phyloP scores from a whole-genome alignment of 2,888 invertebrate genomes.

The Lobophora halterata region DNA sequence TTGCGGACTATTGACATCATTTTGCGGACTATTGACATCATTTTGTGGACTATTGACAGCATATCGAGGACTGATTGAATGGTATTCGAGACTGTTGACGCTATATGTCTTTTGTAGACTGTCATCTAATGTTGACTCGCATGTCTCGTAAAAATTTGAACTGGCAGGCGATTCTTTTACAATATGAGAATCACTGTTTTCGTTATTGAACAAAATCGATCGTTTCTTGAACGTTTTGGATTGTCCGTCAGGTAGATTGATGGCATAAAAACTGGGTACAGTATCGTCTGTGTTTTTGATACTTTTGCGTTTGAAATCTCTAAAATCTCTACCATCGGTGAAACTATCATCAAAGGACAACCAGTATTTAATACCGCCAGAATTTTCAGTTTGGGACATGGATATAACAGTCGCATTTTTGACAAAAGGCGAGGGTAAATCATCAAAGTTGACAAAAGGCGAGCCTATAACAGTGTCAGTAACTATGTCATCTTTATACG shows the following conservation, averaged over 20 bases:
- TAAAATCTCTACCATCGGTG: conserved; percentile 27
- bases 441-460: too few species aligned
- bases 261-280: conserved; percentile 56
- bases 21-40: not conserved
- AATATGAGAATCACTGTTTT: not conserved
- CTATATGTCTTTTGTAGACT: not conserved
- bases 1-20: too few species aligned
- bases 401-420: conserved; percentile 57
- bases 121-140: conserved; percentile 18
- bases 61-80: too few species aligned
- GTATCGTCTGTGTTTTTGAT: conserved; percentile 43
- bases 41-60: not conserved
- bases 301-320: too few species aligned
- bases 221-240: conserved; percentile 11
- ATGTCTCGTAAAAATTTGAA: conserved; percentile 36
- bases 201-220: conserved; percentile 18
- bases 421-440: conserved; percentile 59
- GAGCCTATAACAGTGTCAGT: too few species aligned
- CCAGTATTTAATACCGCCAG: conserved; percentile 72
- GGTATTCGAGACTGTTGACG: not conserved
- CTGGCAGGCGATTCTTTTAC: conserved; percentile 30
- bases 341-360: conserved; percentile 63
- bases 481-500: conserved; percentile 48
- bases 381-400: conserved; percentile 65
- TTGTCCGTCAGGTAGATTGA: conserved; percentile 30